These are phyloP conservation scores for Centruroides sculpturatus DNA, from an alignment of 1,140 invertebrate species.

Conservation along the genomic window DNA sequence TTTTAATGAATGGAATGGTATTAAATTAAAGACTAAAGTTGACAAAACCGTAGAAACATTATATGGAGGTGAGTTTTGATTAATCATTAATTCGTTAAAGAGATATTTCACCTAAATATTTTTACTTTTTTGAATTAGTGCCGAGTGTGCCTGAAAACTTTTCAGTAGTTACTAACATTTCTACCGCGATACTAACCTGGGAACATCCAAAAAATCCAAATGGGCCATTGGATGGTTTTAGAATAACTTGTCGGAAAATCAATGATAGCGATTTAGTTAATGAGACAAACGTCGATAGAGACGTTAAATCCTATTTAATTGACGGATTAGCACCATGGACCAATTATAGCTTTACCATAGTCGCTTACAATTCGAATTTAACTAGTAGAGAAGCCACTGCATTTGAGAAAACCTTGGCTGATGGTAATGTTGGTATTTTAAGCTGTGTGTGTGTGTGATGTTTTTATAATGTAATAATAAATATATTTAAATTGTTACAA, in stretches of 20 bases:
- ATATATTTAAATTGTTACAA: too few species aligned
- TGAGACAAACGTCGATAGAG: background rate
- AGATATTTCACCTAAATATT: background rate
- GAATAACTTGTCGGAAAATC: background rate
- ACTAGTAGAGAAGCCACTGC: background rate
- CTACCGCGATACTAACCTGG: background rate
- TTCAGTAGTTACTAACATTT: background rate
- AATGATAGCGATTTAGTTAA: background rate
- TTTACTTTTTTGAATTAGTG: background rate
- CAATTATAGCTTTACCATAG: background rate
- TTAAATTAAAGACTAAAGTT: constrained; percentile 25
- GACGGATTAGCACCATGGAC: background rate
- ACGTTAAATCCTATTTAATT: background rate
- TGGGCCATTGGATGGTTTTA: background rate
- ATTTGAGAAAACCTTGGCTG: background rate
- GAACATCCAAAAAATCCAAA: background rate
- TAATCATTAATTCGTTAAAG: background rate
- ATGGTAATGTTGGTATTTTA: background rate
- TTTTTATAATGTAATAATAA: too few species aligned
- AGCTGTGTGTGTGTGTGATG: too few species aligned
- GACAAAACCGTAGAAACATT: constrained; percentile 17
- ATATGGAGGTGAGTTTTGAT: background rate
- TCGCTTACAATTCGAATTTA: background rate
- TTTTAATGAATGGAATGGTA: constrained; percentile 29
- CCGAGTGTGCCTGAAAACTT: background rate